phyloP scores from a whole-genome alignment of 2,113 vertebrate species.

The Hippopotamus amphibius region DNA sequence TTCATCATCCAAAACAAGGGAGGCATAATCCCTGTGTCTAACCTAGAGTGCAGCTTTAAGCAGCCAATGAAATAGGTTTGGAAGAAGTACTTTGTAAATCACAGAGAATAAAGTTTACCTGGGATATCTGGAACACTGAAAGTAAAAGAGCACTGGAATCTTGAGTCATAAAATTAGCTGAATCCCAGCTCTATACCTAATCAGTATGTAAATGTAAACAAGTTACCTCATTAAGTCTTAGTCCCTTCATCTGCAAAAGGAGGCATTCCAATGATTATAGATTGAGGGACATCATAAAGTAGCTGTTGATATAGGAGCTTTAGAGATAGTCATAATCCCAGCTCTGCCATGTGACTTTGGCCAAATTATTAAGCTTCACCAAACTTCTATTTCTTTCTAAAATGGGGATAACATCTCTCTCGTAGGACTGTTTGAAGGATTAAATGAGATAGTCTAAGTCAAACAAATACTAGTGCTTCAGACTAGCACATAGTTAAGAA shows the following conservation, averaged over 20 bases:
- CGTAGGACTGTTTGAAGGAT: not conserved
- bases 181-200: not conserved
- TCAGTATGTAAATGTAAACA: not conserved
- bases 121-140: not conserved
- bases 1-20: constrained; percentile 31
- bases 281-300: not conserved
- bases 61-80: not conserved
- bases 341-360: not conserved
- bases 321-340: not conserved
- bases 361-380: not conserved
- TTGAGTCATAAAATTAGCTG: not conserved
- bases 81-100: not conserved
- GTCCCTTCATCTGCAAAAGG: not conserved
- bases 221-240: not conserved
- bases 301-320: not conserved
- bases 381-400: not conserved
- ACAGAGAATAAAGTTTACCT: not conserved
- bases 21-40: not conserved
- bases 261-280: not conserved
- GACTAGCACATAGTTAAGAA: not conserved
- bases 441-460: not conserved
- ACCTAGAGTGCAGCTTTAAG: not conserved
- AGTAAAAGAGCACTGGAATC: not conserved
- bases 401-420: not conserved
- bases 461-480: not conserved